phyloP scores from a whole-genome alignment of 1,140 invertebrate genomes.

The Chelonus insularis region DNA sequence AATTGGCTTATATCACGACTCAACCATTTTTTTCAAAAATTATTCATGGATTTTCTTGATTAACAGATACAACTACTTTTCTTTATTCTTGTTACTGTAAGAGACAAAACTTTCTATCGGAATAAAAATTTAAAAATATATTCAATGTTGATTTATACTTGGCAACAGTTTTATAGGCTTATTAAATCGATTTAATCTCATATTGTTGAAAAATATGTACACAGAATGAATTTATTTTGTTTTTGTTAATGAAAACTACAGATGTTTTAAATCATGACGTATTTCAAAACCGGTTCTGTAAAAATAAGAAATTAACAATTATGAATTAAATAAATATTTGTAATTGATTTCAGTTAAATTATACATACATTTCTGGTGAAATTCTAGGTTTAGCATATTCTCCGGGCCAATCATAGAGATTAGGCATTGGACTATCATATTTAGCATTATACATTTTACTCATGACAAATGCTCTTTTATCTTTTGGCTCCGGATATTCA shows the following conservation, averaged over 20 bases:
- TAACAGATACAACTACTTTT: too few relatives aligned
- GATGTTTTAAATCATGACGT: conserved; percentile 54
- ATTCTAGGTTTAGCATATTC: conserved; percentile 49
- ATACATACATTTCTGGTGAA: conserved; percentile 55
- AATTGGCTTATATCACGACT: too few relatives aligned
- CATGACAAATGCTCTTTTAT: conserved; percentile 72
- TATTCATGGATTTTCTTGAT: too few relatives aligned
- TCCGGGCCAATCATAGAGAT: conserved; percentile 72
- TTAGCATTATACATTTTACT: conserved; percentile 78
- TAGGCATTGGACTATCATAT: conserved; percentile 77
- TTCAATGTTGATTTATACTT: too few relatives aligned
- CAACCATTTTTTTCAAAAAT: too few relatives aligned
- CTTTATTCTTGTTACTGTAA: too few relatives aligned
- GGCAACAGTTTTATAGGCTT: too few relatives aligned
- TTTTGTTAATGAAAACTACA: conserved; percentile 34
- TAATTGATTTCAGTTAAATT: neutral
- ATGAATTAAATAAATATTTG: conserved; percentile 19
- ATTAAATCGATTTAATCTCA: too few relatives aligned
- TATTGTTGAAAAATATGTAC: conserved; percentile 26
- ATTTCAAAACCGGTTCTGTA: conserved; percentile 50
- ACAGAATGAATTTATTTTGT: neutral
- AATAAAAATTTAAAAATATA: too few relatives aligned
- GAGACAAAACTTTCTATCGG: too few relatives aligned
- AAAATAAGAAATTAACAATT: conserved; percentile 34
- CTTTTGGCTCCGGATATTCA: conserved; percentile 80